Base-by-base conservation (phyloP, 2,888 invertebrate genomes). In the Poecilobothrus nobilitatus region DNA sequence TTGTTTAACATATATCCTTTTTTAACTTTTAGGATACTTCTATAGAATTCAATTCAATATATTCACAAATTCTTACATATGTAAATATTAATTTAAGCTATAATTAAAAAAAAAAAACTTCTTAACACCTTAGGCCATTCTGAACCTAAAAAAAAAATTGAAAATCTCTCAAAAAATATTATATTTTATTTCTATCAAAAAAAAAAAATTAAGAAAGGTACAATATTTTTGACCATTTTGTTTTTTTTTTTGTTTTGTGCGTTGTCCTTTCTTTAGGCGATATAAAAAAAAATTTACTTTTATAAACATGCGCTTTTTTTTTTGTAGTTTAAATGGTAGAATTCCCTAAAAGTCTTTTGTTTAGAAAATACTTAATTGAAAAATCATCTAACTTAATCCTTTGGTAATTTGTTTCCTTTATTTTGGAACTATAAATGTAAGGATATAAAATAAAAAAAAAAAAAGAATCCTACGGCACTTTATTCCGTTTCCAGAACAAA, bases 211-310 rank as follows among this genome's bases (percentile, higher is more conserved):
- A 53, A 53, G 15, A 53, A 12, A 53, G 18, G 9, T 53, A 18
- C 53, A 53, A 53, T 41, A n/a, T 53, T 53, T 53, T 53, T 53
- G 53, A 53, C 53, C 53, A 53, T 53, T 53, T 53, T 44, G 6
- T 44, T 44, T 44, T 44, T 44, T 53, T 18, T 53, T 53, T 53
- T 6, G 5, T 41, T 41, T 12, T 15, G 2, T 15, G 12, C 15
- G 53, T 53, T 53, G 15, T 53, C 53, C 53, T 53, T 53, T 53
- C 53, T 15, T 53, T 53, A 53, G 53, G 53, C 53, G 1, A 53
- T 53, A 4, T 18, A 53, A 53, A 53, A 15, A 53, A 18, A 53
- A 18, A 53, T 53, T 53, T 53, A 37, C 2, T 37, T 37, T 12
- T 8, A 1, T 37, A 37, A 37, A 37, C 37, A 4, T 27, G 27